Evolutionary conservation across 2,888 invertebrate genomes (phyloP).

Genomic region (Agapostemon virescens): DNA sequence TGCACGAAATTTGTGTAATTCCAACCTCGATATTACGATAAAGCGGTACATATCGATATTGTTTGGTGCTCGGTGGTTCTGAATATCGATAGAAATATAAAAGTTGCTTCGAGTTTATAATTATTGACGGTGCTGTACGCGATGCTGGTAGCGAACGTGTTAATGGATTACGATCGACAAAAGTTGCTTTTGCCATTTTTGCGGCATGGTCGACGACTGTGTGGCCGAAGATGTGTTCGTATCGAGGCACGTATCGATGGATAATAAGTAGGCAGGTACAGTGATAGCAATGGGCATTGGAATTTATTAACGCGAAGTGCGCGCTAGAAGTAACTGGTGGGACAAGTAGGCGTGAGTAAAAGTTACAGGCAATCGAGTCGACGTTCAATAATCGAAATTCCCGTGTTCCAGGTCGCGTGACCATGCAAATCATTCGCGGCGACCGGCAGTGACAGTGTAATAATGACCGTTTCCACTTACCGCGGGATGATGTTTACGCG

Average conservation of each 20-base stretch:
- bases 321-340: constrained; percentile 9
- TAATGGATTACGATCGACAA: background rate
- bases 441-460: constrained; percentile 59
- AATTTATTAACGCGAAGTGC: constrained; percentile 10
- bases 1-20: too few relatives aligned
- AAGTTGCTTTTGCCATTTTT: background rate
- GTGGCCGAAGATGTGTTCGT: background rate
- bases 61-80: too few relatives aligned
- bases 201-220: background rate
- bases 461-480: constrained; percentile 58
- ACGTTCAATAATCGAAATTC: constrained; percentile 54
- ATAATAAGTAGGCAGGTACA: background rate
- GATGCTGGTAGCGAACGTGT: too few relatives aligned
- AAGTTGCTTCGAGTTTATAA: too few relatives aligned
- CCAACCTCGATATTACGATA: too few relatives aligned
- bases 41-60: too few relatives aligned
- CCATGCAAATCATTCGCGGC: constrained; percentile 53
- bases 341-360: constrained; percentile 21
- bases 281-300: background rate
- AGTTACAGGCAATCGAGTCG: constrained; percentile 36
- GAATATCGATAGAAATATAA: too few relatives aligned
- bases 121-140: too few relatives aligned
- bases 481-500: constrained; percentile 50
- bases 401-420: constrained; percentile 59
- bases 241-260: background rate